Evolutionary conservation across 2,797 vertebrate genomes (phyloP).

Genomic region (Clamator glandarius): DNA sequence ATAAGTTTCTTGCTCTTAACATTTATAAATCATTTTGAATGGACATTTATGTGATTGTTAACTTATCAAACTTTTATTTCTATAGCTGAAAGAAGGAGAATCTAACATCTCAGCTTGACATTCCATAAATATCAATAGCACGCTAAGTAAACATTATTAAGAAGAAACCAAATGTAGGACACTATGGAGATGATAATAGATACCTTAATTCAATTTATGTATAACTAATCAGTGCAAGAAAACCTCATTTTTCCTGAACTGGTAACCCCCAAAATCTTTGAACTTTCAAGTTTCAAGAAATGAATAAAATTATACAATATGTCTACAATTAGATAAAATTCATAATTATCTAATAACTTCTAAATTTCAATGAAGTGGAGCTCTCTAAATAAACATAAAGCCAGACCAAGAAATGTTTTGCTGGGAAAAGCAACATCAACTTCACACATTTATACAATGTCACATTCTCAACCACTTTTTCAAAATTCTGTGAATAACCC

Average conservation of each 20-base stretch:
- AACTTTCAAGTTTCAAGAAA: neutral
- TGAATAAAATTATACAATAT: neutral
- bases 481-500: neutral
- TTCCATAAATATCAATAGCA: neutral
- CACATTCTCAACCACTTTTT: neutral
- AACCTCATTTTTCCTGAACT: neutral
- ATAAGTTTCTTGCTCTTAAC: neutral
- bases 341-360: neutral
- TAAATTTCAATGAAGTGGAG: neutral
- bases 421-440: neutral
- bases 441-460: neutral
- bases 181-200: neutral
- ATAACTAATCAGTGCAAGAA: neutral
- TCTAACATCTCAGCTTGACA: neutral
- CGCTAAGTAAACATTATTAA: neutral
- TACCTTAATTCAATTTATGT: neutral
- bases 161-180: neutral
- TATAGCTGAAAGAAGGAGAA: neutral
- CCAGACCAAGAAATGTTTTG: neutral
- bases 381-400: neutral
- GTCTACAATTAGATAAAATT: neutral
- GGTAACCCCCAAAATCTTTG: neutral
- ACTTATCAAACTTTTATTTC: neutral
- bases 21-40: neutral
- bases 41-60: neutral